Evolutionary conservation across 2,113 vertebrate species (phyloP), one percentile per base, ranked within the genome.

Genomic region (Varanus komodoensis): DNA sequence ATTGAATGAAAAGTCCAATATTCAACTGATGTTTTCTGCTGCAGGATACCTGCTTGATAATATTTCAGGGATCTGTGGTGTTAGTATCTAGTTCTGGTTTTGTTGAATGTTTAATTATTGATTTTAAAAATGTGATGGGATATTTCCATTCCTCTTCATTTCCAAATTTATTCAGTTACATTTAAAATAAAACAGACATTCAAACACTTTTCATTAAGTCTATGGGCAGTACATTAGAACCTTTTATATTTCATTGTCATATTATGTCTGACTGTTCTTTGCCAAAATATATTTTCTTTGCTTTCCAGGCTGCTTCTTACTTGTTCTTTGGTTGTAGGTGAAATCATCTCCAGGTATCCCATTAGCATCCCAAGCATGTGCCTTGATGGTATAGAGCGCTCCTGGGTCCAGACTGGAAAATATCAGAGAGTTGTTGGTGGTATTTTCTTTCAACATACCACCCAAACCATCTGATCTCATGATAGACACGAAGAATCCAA

Each of bases 251-350:
- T 54, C 29, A 48, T 44, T 52, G 50, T 71, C n/a, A 71, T 4
- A 29, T 57, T 74, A 44, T 44, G 38, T 21, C 57, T 61, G 54
- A 29, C 48, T 52, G 29, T 50, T 50, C 4, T 3, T 80, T 50
- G 34, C 6, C 69, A 82, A 38, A 87, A 87, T n/a, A 32, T 29
- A n/a, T 2, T 50, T 15, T 15, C 0, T 78, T 73, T 88, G 29
- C 19, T 82, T 89, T 92, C 75, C 52, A 38, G 61, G 87, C 44
- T 90, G 48, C 54, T 7, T 88, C 98, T 98, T 97, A 99, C 98
- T 98, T 96, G 98, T 99, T 94, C 98, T 98, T 97, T 99, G 98
- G 92, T 96, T 98, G 86, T 97, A 95, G 0, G 95, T 98, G 94
- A 95, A 92, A 90, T 98, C 98, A 82, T 99, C 98, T 87, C 99